These are phyloP conservation scores for Scaptomyza graminum DNA, from an alignment of 1,140 invertebrate species.

Conservation along the genomic window DNA sequence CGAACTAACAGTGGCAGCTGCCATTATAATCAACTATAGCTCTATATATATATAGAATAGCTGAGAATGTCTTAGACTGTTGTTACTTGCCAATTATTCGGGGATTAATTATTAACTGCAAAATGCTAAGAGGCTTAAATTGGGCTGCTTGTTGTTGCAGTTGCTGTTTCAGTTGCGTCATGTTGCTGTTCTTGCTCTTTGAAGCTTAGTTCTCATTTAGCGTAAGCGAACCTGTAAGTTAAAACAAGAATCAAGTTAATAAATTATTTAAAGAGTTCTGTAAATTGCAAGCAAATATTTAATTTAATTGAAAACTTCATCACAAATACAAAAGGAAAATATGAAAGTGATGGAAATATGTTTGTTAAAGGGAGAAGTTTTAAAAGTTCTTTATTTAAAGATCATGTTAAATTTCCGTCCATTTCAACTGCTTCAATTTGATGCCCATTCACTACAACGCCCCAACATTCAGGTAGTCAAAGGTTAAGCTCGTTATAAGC, in stretches of 20 bases:
- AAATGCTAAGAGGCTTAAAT: background rate
- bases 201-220: background rate
- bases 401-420: too few relatives aligned
- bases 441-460: too few relatives aligned
- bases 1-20: slow-evolving; percentile 58
- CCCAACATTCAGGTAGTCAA: too few relatives aligned
- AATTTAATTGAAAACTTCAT: too few relatives aligned
- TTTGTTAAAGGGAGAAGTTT: too few relatives aligned
- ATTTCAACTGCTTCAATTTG: too few relatives aligned
- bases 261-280: too few relatives aligned
- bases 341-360: too few relatives aligned
- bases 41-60: background rate
- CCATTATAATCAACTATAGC: slow-evolving; percentile 47
- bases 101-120: background rate
- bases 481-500: slow-evolving; percentile 6
- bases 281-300: too few relatives aligned
- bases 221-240: background rate
- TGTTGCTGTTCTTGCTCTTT: background rate
- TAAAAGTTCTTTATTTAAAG: too few relatives aligned
- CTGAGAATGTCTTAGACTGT: background rate
- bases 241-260: too few relatives aligned
- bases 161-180: background rate
- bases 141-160: background rate
- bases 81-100: slow-evolving; percentile 1
- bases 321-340: too few relatives aligned